Evolutionary conservation across 2,797 vertebrate species (phyloP).

Genomic region (Sylvia borin): DNA sequence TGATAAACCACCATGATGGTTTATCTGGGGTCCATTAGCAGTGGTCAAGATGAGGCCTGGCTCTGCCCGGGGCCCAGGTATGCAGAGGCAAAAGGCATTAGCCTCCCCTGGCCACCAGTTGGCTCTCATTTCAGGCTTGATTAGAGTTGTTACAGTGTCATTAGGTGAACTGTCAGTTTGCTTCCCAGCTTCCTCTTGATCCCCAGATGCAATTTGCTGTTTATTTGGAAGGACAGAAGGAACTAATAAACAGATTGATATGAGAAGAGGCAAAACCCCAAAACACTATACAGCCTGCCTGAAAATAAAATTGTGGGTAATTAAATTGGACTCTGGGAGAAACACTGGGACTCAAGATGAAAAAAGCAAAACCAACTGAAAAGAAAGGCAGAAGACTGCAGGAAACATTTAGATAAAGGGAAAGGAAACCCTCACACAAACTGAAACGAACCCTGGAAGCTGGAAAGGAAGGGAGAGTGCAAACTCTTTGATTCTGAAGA

Average conservation of each 20-base stretch:
- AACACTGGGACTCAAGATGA: neutral
- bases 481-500: neutral
- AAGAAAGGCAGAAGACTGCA: neutral
- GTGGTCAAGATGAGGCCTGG: neutral
- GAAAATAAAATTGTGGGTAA: neutral
- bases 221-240: neutral
- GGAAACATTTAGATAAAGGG: neutral
- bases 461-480: neutral
- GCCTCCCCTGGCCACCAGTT: neutral
- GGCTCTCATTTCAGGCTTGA: neutral
- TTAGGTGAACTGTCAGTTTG: neutral
- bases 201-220: neutral
- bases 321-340: neutral
- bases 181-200: neutral
- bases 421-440: fast-evolving
- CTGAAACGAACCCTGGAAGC: neutral
- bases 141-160: neutral
- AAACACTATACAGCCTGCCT: neutral
- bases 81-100: neutral
- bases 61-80: neutral
- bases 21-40: neutral
- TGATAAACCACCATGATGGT: neutral
- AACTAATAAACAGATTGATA: neutral
- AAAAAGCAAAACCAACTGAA: neutral
- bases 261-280: neutral